Percentiles rank a stretch among this genome's conserved stretches.
Evolutionary conservation across 64 coral and sea anemone genomes (phyloP).

Genomic region (Cladopsammia gracilis): DNA sequence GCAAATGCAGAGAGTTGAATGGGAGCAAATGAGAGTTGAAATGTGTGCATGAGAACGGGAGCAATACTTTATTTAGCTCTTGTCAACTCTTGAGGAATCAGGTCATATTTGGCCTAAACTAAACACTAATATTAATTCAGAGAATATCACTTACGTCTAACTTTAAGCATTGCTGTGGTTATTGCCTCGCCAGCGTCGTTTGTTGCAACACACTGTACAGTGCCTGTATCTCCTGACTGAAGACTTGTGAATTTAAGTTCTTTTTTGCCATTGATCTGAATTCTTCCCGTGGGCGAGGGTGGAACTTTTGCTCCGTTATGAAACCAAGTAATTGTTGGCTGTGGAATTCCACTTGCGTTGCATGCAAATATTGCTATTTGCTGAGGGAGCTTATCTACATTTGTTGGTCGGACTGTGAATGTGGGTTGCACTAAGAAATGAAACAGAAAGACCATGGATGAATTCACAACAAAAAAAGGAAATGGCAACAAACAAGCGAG

Average conservation of each 20-base stretch:
- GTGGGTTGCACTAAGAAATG: neutral
- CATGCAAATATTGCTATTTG: conserved; percentile 62
- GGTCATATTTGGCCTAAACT: too few relatives aligned
- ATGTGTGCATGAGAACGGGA: too few relatives aligned
- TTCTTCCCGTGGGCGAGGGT: neutral
- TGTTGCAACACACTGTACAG: conserved; percentile 80
- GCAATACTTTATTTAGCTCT: too few relatives aligned
- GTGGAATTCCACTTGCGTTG: conserved; percentile 67
- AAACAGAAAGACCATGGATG: neutral
- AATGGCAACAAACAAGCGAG: too few relatives aligned
- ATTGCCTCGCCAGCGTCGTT: conserved; percentile 80
- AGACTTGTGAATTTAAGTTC: conserved; percentile 77
- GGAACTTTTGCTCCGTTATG: conserved; percentile 74
- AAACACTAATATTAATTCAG: neutral
- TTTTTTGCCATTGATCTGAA: conserved; percentile 55
- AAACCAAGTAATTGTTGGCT: conserved; percentile 76
- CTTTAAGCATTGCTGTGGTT: conserved; percentile 30
- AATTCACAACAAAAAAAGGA: too few relatives aligned
- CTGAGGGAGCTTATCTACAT: conserved; percentile 31
- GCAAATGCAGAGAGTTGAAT: too few relatives aligned
- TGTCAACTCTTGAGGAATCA: too few relatives aligned
- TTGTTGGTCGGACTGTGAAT: conserved; percentile 63
- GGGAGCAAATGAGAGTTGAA: too few relatives aligned
- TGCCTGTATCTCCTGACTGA: conserved; percentile 64
- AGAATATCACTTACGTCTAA: conserved; percentile 68